phyloP scores from a whole-genome alignment of 2,888 invertebrate genomes.

The Scelioninae gen. 1 region DNA sequence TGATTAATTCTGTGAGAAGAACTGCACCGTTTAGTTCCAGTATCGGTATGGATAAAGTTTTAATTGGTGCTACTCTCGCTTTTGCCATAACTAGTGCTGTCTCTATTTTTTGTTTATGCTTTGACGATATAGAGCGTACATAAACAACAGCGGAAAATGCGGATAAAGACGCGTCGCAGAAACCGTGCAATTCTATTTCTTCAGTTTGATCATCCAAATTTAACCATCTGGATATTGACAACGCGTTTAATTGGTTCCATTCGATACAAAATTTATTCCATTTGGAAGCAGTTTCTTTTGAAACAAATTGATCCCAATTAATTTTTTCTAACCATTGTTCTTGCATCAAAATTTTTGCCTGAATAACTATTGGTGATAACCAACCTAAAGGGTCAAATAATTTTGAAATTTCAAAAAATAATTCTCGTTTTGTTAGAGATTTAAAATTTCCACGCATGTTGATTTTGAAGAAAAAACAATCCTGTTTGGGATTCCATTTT shows the following conservation, averaged over 20 bases:
- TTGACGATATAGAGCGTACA: not conserved
- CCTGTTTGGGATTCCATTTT: too few species aligned
- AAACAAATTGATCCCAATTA: too few species aligned
- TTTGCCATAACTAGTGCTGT: constrained; percentile 1
- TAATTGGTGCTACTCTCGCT: constrained; percentile 4
- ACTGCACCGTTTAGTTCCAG: constrained; percentile 4
- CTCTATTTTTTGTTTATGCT: not conserved
- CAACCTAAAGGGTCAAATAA: too few species aligned
- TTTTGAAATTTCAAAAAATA: too few species aligned
- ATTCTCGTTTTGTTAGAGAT: too few species aligned
- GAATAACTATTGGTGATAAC: too few species aligned
- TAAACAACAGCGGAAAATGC: constrained; percentile 13
- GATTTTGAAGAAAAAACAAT: too few species aligned
- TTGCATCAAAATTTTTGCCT: too few species aligned
- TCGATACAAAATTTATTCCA: not conserved
- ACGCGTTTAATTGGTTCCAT: not conserved
- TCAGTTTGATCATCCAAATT: not conserved
- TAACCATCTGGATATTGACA: not conserved
- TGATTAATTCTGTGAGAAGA: not conserved
- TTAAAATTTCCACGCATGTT: too few species aligned
- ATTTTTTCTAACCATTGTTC: too few species aligned
- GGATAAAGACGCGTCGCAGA: not conserved
- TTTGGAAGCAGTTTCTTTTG: too few species aligned
- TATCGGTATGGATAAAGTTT: constrained; percentile 5
- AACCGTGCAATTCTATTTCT: not conserved